Evolutionary conservation across 2,888 invertebrate species (phyloP).

Genomic region (Temnothorax ravouxi): DNA sequence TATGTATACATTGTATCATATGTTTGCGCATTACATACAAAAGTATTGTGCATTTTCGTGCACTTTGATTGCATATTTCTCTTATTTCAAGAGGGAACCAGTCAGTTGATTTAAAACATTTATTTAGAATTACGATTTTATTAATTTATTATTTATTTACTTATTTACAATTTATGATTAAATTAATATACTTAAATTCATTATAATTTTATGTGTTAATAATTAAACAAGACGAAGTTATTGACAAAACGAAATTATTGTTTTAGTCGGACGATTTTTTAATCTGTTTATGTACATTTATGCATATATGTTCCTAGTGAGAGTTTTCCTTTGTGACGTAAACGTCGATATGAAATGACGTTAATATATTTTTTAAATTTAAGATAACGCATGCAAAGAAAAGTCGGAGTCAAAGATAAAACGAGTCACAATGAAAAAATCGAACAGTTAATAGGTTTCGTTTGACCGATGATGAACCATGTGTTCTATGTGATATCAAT

Average conservation of each 20-base stretch:
- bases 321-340: not conserved
- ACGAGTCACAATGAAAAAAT: not conserved
- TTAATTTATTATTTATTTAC: constrained; percentile 1
- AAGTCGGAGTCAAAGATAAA: not conserved
- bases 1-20: not conserved
- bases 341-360: not conserved
- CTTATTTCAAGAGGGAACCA: not conserved
- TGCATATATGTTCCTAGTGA: not conserved
- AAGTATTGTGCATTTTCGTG: not conserved
- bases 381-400: not conserved
- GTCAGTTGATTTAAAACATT: not conserved
- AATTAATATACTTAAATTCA: constrained; percentile 6
- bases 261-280: not conserved
- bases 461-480: not conserved
- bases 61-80: not conserved
- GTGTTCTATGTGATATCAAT: not conserved
- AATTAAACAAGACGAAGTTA: not conserved
- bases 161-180: not conserved
- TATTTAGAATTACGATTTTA: not conserved
- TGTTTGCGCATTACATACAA: not conserved
- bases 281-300: not conserved
- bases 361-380: not conserved
- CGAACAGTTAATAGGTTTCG: not conserved
- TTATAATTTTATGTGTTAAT: not conserved
- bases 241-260: not conserved